Evolutionary conservation across 2,113 vertebrate genomes (phyloP).

Genomic region (Podarcis cretensis): DNA sequence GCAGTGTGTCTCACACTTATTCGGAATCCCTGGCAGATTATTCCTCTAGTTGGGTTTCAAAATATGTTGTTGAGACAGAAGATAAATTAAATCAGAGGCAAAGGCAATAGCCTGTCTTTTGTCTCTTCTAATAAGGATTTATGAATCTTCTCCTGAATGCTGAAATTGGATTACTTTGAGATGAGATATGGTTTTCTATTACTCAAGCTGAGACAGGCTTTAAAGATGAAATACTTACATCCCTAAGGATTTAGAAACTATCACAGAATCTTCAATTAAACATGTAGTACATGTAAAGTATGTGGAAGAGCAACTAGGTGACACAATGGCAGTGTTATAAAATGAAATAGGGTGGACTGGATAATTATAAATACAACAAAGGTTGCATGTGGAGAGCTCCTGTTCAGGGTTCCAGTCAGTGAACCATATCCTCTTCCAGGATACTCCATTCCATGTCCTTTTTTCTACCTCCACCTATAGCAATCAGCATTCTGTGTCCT

Average conservation of each 20-base stretch:
- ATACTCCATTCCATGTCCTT: not conserved
- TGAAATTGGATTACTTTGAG: not conserved
- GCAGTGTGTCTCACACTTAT: not conserved
- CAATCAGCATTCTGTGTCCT: not conserved
- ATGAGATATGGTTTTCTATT: not conserved
- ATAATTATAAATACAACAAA: not conserved
- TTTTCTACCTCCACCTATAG: not conserved
- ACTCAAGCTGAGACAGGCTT: not conserved
- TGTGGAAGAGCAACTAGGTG: not conserved
- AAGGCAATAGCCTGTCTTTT: not conserved
- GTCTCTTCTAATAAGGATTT: constrained; percentile 10
- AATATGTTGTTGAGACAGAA: not conserved
- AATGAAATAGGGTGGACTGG: not conserved
- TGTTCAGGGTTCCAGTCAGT: not conserved
- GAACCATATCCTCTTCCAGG: not conserved
- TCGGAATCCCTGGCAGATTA: not conserved
- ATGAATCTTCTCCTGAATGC: not conserved
- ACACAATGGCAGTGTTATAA: not conserved
- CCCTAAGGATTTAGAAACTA: not conserved
- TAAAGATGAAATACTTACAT: not conserved
- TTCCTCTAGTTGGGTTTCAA: not conserved
- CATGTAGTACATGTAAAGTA: not conserved
- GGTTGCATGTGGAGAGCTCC: not conserved
- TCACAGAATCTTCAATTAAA: not conserved
- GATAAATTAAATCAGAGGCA: constrained; percentile 5